Evolutionary conservation across 1,140 invertebrate genomes (phyloP), one percentile per base, ranked within the genome.

Genomic region (Drosophila ficusphila): DNA sequence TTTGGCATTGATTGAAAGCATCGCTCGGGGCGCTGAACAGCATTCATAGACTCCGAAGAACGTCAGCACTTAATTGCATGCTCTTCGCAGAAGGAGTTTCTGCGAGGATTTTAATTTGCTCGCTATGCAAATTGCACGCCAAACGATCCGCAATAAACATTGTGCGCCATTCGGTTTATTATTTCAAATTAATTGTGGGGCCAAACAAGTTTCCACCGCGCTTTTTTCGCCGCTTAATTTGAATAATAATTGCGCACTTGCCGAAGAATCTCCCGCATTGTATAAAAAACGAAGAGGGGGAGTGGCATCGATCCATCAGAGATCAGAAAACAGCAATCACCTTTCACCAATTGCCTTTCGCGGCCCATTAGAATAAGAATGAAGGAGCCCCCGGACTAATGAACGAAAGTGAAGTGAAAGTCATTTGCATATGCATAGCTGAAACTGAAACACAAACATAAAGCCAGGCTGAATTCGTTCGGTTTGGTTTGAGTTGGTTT

Each of bases 401-500:
- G 74, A 88, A 88, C 33, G 82, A 88, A 88, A 88, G 82, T 88
- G 65, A 88, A 88, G 82, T 88, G 82, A 88, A 88, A 88, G 83
- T 75, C 41, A 88, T 86, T 86, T 88, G 81, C 81, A 85, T 85
- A 85, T 60, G 60, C 60, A 41, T 34, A 33, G 23, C 9, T 18
- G 14, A 62, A 18, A 25, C 33, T 4, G 4, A 39, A 44, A 16
- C 14, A 23, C 1, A 19, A 41, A 25, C 41, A 21, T 7, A 64
- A 51, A 52, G 16, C 29, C 33, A 21, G n/a, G 18, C 19, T n/a
- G 27, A 21, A 39, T 34, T 23, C 21, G 52, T 60, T 36, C 5
- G 21, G 12, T 48, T 44, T 2, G 12, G 14, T 18, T 36, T 14
- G 34, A 1, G 7, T 41, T 29, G 25, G 9, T 44, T 83, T 83